Conservation (phyloP, 2,797 vertebrate species). For the Chelon auratus region DNA sequence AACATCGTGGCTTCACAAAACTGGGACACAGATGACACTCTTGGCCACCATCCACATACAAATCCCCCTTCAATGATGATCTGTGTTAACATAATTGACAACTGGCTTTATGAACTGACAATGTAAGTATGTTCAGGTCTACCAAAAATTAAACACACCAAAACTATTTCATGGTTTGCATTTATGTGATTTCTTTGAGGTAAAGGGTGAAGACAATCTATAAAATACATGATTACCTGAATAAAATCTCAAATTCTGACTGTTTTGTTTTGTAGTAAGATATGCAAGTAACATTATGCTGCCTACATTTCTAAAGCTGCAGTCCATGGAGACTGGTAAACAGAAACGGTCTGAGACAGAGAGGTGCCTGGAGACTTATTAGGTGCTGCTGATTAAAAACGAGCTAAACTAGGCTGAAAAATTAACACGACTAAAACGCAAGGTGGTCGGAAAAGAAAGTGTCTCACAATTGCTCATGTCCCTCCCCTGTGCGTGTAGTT, state of each 20-base stretch:
- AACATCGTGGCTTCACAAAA: slow-evolving; percentile 41
- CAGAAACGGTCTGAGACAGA: slow-evolving; percentile 45
- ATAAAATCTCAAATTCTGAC: background rate
- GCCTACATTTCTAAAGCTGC: background rate
- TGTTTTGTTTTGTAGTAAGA: slow-evolving; percentile 16
- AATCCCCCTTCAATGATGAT: slow-evolving; percentile 36
- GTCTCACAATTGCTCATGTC: slow-evolving; percentile 23
- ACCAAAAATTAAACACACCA: background rate
- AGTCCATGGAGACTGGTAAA: slow-evolving; percentile 25
- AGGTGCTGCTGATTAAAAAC: slow-evolving; percentile 47
- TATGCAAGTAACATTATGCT: background rate
- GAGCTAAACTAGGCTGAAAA: slow-evolving; percentile 38
- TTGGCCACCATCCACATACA: slow-evolving; percentile 46
- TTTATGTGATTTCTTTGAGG: too few species aligned
- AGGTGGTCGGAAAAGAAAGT: slow-evolving; percentile 8
- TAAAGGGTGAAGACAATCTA: too few species aligned
- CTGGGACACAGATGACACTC: slow-evolving; percentile 52
- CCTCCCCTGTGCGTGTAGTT: slow-evolving; percentile 24
- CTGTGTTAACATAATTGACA: slow-evolving; percentile 39
- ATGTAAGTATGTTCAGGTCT: slow-evolving; percentile 15
- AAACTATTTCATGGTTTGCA: background rate
- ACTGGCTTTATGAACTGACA: slow-evolving; percentile 25
- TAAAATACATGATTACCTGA: background rate
- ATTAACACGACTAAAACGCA: slow-evolving; percentile 20
- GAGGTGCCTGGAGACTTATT: slow-evolving; percentile 35